A percentile compares a stretch with the other conserved stretches of the same genome.
phyloP scores from a whole-genome alignment of 2,888 invertebrate species.

The Pollenia amentaria region DNA sequence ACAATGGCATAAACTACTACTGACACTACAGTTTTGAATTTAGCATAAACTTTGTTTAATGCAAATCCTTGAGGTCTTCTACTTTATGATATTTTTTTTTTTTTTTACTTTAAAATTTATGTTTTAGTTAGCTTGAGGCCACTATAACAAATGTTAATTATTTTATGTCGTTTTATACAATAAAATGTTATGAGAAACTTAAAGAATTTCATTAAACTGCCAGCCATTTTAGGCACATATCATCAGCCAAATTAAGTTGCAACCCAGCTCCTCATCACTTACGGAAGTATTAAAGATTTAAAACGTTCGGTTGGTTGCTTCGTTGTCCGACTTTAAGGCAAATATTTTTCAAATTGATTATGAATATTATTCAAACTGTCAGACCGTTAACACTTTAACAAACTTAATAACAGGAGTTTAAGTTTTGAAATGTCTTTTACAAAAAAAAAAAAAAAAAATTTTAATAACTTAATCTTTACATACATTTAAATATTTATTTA shows the following conservation, averaged over 20 bases:
- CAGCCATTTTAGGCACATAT: constrained; percentile 23
- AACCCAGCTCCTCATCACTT: constrained; percentile 22
- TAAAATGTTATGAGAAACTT: constrained; percentile 63
- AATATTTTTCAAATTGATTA: constrained; percentile 69
- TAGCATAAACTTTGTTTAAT: constrained; percentile 1
- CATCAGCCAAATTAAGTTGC: constrained; percentile 16
- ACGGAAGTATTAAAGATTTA: neutral
- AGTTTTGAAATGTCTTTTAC: neutral
- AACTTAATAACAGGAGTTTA: constrained; percentile 26
- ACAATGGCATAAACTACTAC: constrained; percentile 65
- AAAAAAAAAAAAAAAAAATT: neutral
- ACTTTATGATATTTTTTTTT: constrained; percentile 10
- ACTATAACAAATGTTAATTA: constrained; percentile 65
- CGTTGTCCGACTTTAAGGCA: constrained; percentile 30
- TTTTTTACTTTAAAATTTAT: constrained; percentile 53
- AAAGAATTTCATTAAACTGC: constrained; percentile 33
- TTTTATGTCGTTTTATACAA: constrained; percentile 70
- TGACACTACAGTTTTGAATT: constrained; percentile 14
- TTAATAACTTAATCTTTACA: constrained; percentile 57
- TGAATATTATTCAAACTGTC: constrained; percentile 67
- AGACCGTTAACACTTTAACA: constrained; percentile 57
- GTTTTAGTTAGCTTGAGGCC: constrained; percentile 58
- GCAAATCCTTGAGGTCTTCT: constrained; percentile 50
- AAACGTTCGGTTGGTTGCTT: neutral
- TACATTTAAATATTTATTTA: neutral